Base-by-base conservation (phyloP, 2,113 vertebrate species). In the Bubo scandiacus region DNA sequence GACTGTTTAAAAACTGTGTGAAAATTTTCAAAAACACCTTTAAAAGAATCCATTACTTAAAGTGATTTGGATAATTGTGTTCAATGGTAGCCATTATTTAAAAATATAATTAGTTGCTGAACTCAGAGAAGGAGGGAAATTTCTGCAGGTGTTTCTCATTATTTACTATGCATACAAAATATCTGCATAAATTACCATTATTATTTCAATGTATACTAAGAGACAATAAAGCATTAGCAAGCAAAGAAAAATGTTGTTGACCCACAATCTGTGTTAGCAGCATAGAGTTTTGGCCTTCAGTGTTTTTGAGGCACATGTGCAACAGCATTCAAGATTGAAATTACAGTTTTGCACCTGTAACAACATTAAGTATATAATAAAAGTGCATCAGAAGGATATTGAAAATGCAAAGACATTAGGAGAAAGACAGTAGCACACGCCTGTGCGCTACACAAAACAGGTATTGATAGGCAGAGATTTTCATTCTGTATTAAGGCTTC, bases 71-170 rank as follows among this genome's bases (percentile, higher is more conserved):
- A 99, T 99, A 99, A 99, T 98, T 98, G 98, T 98, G 98, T 98
- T 98, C 99, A 98, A 98, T 98, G 98, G 98, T 98, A 98, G 98
- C 98, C 98, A 99, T 99, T 99, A 99, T 99, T 99, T 99, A 99
- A 99, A 98, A 99, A 99, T 99, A 99, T 98, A 99, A 99, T 99
- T 99, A 99, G 98, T 99, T 98, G 98, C 98, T 99, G 98, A 99
- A 99, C 98, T 99, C 98, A 94, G 98, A 98, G 98, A 98, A 98
- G 98, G 98, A 98, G 99, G 98, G 97, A 98, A 98, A 98, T 98
- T 98, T 98, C 98, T 98, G 99, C 99, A 99, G 99, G 99, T 99
- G 99, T 99, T 98, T 98, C 98, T 98, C 98, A 98, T 98, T 98
- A 98, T 98, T 98, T 98, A 97, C 98, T 98, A 98, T 98, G 98